phyloP scores from a whole-genome alignment of 2,113 vertebrate genomes.

The Rhodinocichla rosea region DNA sequence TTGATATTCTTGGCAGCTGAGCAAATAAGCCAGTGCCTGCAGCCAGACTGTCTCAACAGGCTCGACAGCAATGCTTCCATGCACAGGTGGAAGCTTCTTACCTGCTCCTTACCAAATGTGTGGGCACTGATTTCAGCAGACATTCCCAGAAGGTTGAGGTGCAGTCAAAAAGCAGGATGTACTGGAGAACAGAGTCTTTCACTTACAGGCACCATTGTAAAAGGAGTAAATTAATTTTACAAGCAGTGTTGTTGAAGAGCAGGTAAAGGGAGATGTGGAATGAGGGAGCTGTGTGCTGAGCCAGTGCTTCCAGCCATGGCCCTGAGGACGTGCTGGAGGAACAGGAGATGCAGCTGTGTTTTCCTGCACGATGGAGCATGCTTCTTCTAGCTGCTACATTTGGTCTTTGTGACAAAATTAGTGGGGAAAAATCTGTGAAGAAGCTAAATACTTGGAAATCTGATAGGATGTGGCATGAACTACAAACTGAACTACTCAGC shows the following conservation, averaged over 20 bases:
- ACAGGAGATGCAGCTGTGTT: neutral
- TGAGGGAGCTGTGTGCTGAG: neutral
- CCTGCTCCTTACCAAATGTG: neutral
- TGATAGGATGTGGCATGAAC: neutral
- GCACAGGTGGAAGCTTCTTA: neutral
- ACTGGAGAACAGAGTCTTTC: neutral
- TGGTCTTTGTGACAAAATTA: neutral
- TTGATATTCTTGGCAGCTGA: slow-evolving; percentile 55
- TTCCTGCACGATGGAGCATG: neutral
- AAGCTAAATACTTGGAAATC: neutral
- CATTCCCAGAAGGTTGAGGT: neutral
- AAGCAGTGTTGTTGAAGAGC: neutral
- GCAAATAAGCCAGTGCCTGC: neutral
- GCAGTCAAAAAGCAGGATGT: neutral
- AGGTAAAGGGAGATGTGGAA: neutral
- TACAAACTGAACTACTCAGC: accelerated
- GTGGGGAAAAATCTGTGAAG: neutral
- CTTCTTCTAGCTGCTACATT: neutral
- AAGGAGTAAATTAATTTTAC: neutral
- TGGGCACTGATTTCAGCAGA: neutral
- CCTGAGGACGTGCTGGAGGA: neutral
- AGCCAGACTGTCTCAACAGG: neutral
- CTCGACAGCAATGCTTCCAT: accelerated
- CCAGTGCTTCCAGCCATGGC: neutral
- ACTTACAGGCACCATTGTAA: neutral